phyloP scores from a whole-genome alignment of 2,797 vertebrate genomes.

The Sebastes taczanowskii region DNA sequence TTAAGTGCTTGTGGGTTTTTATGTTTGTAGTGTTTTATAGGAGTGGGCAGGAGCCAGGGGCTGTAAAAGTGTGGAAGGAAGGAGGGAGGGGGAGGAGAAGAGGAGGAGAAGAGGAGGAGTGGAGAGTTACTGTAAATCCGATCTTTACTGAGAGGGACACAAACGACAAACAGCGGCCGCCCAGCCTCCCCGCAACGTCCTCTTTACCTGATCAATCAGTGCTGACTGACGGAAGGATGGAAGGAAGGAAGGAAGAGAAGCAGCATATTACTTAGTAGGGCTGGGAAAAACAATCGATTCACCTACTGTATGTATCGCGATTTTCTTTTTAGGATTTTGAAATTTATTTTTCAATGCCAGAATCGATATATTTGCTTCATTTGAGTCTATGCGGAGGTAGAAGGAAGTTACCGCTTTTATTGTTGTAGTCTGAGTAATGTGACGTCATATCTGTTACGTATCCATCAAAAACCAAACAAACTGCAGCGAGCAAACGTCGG shows the following conservation, averaged over 20 bases:
- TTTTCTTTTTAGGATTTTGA: too few species aligned
- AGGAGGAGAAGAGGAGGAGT: slow-evolving; percentile 66
- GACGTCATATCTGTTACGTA: too few species aligned
- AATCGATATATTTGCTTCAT: too few species aligned
- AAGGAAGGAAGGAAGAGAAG: background rate
- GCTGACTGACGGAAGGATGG: slow-evolving; percentile 24
- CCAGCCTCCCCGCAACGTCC: slow-evolving; percentile 54
- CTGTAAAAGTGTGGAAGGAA: slow-evolving; percentile 81
- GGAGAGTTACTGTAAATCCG: slow-evolving; percentile 85
- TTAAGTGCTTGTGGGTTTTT: slow-evolving; percentile 90
- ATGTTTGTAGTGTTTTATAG: slow-evolving; percentile 89
- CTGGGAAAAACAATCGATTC: too few species aligned
- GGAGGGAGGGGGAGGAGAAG: slow-evolving; percentile 8
- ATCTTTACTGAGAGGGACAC: slow-evolving; percentile 85
- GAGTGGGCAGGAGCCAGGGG: slow-evolving; percentile 82
- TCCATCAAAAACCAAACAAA: too few species aligned
- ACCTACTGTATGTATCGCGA: background rate
- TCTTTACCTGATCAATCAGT: slow-evolving; percentile 60
- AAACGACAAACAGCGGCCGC: slow-evolving; percentile 59
- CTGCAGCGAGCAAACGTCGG: too few species aligned
- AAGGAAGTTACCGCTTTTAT: too few species aligned
- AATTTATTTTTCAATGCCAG: too few species aligned
- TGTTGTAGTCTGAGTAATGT: too few species aligned
- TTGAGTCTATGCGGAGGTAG: too few species aligned
- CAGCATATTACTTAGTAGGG: background rate